phyloP scores from a whole-genome alignment of 2,113 vertebrate genomes.

The Zosterops japonicus region DNA sequence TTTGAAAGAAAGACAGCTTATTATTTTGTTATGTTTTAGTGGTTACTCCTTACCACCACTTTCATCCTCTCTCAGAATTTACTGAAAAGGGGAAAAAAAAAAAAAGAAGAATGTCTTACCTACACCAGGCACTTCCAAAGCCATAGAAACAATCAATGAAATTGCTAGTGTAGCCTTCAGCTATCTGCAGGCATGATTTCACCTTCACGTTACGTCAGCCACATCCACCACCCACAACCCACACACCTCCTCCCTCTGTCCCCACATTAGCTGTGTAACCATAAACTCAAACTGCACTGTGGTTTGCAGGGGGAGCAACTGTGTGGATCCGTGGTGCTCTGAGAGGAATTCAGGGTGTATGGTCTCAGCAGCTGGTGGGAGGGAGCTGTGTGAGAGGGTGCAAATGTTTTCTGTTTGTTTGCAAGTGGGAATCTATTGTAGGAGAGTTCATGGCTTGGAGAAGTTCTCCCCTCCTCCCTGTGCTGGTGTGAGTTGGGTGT shows the following conservation, averaged over 20 bases:
- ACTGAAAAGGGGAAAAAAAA: background rate
- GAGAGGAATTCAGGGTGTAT: background rate
- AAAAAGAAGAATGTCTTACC: background rate
- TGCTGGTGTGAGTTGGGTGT: background rate
- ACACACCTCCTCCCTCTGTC: background rate
- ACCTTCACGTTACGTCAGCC: constrained; percentile 2
- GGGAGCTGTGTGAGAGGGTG: background rate
- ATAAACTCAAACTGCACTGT: accelerated
- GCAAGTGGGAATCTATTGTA: accelerated
- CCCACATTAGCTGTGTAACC: background rate
- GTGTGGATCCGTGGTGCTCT: accelerated
- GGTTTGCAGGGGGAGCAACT: background rate
- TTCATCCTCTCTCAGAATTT: background rate
- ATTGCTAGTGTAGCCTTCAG: background rate
- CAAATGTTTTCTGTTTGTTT: background rate
- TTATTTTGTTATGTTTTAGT: background rate
- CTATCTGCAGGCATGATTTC: background rate
- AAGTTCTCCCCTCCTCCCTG: background rate
- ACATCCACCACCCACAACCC: constrained; percentile 28
- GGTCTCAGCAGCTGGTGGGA: background rate
- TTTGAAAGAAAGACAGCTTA: background rate
- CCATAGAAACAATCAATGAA: background rate
- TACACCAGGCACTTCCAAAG: background rate
- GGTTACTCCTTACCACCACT: background rate
- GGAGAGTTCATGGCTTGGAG: background rate